These are phyloP conservation scores for Prietella phreatophila DNA, from an alignment of 2,113 vertebrate species.

Conservation along the genomic window DNA sequence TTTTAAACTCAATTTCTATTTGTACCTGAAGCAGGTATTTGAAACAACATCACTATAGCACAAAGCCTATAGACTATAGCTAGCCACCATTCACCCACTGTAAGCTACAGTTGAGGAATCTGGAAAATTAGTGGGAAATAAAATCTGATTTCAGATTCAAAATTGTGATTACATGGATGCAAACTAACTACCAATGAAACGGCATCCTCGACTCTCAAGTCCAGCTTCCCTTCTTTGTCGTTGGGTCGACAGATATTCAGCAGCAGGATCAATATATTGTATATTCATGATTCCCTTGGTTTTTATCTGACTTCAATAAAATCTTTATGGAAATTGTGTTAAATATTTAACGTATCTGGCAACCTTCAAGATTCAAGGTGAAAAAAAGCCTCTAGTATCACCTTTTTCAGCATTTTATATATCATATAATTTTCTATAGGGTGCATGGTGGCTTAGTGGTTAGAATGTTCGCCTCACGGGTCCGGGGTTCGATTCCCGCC, in stretches of 20 bases:
- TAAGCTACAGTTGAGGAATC: background rate
- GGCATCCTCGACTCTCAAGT: background rate
- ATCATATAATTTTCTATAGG: background rate
- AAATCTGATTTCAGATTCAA: background rate
- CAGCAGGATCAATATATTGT: background rate
- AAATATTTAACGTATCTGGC: background rate
- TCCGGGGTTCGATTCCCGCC: no score
- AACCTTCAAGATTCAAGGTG: no score
- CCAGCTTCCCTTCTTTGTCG: background rate
- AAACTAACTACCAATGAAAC: background rate
- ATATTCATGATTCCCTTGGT: background rate
- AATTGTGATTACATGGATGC: background rate
- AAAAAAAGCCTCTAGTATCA: background rate
- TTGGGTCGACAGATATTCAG: background rate
- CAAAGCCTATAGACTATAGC: background rate
- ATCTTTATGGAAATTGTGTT: background rate
- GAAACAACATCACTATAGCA: background rate
- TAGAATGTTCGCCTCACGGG: no score
- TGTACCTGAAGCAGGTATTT: background rate
- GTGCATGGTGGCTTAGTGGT: no score
- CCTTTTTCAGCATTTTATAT: no score
- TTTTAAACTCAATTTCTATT: background rate
- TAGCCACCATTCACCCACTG: background rate
- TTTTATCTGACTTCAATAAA: background rate
- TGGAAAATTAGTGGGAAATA: background rate